phyloP scores from a whole-genome alignment of 2,888 invertebrate genomes.

The Heliconius cydno region DNA sequence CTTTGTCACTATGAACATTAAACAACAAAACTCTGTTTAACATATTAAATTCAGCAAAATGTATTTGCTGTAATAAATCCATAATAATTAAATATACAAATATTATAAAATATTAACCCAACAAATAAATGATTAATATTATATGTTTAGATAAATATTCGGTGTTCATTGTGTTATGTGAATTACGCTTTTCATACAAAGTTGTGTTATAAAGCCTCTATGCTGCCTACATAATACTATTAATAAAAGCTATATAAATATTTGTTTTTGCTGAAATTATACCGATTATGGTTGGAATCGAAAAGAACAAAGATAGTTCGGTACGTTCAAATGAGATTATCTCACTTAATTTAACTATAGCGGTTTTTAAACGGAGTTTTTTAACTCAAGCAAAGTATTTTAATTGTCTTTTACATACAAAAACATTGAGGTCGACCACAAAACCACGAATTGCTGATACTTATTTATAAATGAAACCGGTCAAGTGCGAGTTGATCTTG shows the following conservation, averaged over 20 bases:
- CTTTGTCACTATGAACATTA: no score
- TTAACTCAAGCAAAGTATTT: neutral
- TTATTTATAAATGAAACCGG: no score
- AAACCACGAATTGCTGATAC: neutral
- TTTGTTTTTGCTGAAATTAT: neutral
- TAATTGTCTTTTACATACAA: conserved; percentile 2
- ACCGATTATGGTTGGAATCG: neutral
- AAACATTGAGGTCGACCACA: conserved; percentile 2
- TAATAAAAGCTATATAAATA: neutral
- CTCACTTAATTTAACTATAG: neutral
- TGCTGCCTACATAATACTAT: neutral
- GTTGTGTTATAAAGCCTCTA: neutral
- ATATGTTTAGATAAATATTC: conserved; percentile 2
- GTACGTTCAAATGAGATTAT: neutral
- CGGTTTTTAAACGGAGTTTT: neutral
- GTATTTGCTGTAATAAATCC: neutral
- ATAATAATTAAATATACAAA: neutral
- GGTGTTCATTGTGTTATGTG: neutral
- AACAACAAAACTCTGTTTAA: neutral
- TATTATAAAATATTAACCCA: neutral
- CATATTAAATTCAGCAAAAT: neutral
- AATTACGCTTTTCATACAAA: neutral
- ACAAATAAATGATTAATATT: conserved; percentile 5
- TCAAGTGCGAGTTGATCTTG: no score
- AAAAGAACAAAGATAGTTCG: neutral